These are phyloP conservation scores for Labrus mixtus DNA, from an alignment of 2,113 vertebrate genomes.

Conservation along the genomic window DNA sequence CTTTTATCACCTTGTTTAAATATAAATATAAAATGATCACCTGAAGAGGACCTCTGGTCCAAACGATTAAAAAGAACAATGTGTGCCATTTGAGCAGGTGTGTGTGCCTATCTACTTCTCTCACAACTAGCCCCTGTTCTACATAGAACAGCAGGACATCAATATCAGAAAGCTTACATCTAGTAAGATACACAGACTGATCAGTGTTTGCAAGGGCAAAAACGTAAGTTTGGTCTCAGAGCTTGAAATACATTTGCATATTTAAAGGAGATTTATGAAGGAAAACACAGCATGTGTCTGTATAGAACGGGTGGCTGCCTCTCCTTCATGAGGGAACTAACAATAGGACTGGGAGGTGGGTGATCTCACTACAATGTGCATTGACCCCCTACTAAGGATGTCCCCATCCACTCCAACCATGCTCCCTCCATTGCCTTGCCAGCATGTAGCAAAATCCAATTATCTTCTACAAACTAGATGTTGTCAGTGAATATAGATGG, in stretches of 20 bases:
- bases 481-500: slow-evolving; percentile 84
- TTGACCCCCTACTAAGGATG: slow-evolving; percentile 73
- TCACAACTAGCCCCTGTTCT: too few relatives aligned
- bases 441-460: slow-evolving; percentile 84
- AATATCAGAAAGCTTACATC: background rate
- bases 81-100: too few relatives aligned
- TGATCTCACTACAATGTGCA: slow-evolving; percentile 70
- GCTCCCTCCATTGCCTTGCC: slow-evolving; percentile 55
- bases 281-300: slow-evolving; percentile 67
- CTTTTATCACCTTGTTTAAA: background rate
- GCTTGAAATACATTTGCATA: slow-evolving; percentile 61
- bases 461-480: slow-evolving; percentile 80
- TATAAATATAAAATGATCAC: too few relatives aligned
- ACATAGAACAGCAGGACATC: too few relatives aligned
- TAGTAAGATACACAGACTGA: slow-evolving; percentile 6
- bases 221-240: slow-evolving; percentile 30
- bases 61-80: too few relatives aligned
- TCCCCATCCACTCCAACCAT: slow-evolving; percentile 58
- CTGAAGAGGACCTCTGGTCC: too few relatives aligned
- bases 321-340: slow-evolving; percentile 49
- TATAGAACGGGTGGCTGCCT: slow-evolving; percentile 57
- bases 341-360: slow-evolving; percentile 55
- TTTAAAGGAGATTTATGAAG: slow-evolving; percentile 69
- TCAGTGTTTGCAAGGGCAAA: slow-evolving; percentile 4
- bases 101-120: too few relatives aligned